Evolutionary conservation across 2,113 vertebrate genomes (phyloP).

Genomic region (Dipodomys spectabilis): DNA sequence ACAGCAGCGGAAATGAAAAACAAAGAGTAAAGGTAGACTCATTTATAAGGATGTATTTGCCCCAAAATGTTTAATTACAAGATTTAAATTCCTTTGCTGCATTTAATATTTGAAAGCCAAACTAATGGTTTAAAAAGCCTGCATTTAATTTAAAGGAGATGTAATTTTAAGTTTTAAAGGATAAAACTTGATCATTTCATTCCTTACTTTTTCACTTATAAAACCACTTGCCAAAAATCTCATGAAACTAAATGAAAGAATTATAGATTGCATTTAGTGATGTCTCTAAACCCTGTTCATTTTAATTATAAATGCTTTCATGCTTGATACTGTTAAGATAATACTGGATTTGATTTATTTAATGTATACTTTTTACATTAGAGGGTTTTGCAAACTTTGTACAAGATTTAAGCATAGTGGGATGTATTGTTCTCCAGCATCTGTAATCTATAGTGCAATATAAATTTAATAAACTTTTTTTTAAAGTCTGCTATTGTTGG

Average conservation of each 20-base stretch:
- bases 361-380: conserved; percentile 68
- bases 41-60: background rate
- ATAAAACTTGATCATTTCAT: conserved; percentile 28
- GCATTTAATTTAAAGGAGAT: conserved; percentile 66
- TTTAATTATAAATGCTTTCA: conserved; percentile 74
- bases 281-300: conserved; percentile 48
- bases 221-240: conserved; percentile 58
- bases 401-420: conserved; percentile 62
- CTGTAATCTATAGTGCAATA: conserved; percentile 73
- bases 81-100: conserved; percentile 49
- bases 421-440: conserved; percentile 65
- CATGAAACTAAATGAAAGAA: conserved; percentile 54
- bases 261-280: conserved; percentile 54
- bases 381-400: conserved; percentile 57
- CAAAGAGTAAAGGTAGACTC: background rate
- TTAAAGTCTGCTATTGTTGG: conserved; percentile 72
- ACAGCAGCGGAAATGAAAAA: conserved; percentile 9
- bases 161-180: conserved; percentile 45
- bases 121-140: conserved; percentile 42
- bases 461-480: conserved; percentile 75
- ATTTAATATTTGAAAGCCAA: conserved; percentile 66
- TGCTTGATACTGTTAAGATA: conserved; percentile 69
- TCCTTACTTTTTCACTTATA: conserved; percentile 34
- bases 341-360: conserved; percentile 71
- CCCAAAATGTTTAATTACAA: conserved; percentile 59